These are phyloP conservation scores for Sciurus carolinensis DNA, from an alignment of 2,797 vertebrate genomes.

Conservation along the genomic window DNA sequence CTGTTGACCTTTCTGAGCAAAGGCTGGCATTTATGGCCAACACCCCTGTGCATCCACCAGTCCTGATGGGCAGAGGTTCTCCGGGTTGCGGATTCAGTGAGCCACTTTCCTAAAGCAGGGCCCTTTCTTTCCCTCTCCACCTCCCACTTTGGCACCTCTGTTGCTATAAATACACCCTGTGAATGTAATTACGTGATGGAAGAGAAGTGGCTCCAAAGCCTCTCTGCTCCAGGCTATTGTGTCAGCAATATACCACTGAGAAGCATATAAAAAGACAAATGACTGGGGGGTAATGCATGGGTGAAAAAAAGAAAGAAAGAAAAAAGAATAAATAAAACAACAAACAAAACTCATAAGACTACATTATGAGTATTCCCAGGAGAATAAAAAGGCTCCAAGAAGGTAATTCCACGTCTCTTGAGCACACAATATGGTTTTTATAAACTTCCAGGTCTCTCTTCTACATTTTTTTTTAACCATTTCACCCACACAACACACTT, in stretches of 20 bases:
- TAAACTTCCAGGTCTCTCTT: constrained; percentile 87
- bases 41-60: rapidly evolving
- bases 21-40: too few relatives aligned
- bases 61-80: neutral
- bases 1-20: neutral
- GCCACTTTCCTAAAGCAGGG: neutral
- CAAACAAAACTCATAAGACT: constrained; percentile 83
- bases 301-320: constrained; percentile 73
- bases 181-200: constrained; percentile 87
- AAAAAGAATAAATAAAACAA: constrained; percentile 54
- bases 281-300: constrained; percentile 86
- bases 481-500: constrained; percentile 62
- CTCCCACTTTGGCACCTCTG: constrained; percentile 81
- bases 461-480: constrained; percentile 68
- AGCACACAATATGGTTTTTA: constrained; percentile 89
- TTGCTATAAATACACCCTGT: constrained; percentile 87
- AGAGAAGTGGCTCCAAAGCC: constrained; percentile 86
- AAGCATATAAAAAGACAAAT: constrained; percentile 89
- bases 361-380: constrained; percentile 89
- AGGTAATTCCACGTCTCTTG: constrained; percentile 84
- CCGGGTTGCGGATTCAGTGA: neutral
- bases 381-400: constrained; percentile 89
- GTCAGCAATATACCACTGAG: constrained; percentile 88
- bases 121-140: neutral
- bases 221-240: constrained; percentile 89